A percentile compares a stretch with the other conserved stretches of the same genome.
Conservation (phyloP, 2,797 vertebrate genomes). For the Danio kyathit region DNA sequence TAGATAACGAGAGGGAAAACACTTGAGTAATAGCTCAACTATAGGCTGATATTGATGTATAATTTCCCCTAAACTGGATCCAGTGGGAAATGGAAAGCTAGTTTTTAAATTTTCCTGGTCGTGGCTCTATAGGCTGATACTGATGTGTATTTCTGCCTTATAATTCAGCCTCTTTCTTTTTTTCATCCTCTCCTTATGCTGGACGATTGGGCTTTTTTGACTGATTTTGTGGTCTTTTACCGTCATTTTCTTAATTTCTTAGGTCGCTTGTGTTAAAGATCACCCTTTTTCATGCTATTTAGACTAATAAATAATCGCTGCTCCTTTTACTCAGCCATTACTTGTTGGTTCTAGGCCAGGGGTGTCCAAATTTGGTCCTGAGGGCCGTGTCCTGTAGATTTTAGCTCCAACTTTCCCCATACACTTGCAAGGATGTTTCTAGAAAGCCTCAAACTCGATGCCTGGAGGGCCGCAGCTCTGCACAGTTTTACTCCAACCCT, state of each 20-base stretch:
- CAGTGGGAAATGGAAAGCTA: conserved; percentile 12
- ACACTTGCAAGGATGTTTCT: no score
- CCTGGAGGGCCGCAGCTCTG: no score
- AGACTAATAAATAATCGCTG: neutral
- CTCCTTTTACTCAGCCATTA: conserved; percentile 19
- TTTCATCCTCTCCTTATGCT: neutral
- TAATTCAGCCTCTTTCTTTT: conserved; percentile 33
- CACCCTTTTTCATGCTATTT: conserved; percentile 35
- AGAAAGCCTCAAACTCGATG: no score
- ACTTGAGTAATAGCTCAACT: conserved; percentile 48
- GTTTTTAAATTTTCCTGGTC: conserved; percentile 54
- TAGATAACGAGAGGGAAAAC: conserved; percentile 46
- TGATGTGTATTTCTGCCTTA: conserved; percentile 39
- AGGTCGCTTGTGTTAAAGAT: conserved; percentile 12
- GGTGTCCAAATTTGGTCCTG: no score
- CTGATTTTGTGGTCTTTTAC: conserved; percentile 50
- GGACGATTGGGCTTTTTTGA: conserved; percentile 68
- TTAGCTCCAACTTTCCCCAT: no score
- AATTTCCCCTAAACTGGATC: conserved; percentile 12
- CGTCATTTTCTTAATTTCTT: conserved; percentile 38
- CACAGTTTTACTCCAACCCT: no score
- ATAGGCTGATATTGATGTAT: conserved; percentile 48
- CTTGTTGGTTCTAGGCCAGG: conserved; percentile 7
- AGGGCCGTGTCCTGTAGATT: no score
- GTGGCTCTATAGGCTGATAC: conserved; percentile 45